Conservation (phyloP, 2,113 vertebrate species). For the Pachyramphus minor region DNA sequence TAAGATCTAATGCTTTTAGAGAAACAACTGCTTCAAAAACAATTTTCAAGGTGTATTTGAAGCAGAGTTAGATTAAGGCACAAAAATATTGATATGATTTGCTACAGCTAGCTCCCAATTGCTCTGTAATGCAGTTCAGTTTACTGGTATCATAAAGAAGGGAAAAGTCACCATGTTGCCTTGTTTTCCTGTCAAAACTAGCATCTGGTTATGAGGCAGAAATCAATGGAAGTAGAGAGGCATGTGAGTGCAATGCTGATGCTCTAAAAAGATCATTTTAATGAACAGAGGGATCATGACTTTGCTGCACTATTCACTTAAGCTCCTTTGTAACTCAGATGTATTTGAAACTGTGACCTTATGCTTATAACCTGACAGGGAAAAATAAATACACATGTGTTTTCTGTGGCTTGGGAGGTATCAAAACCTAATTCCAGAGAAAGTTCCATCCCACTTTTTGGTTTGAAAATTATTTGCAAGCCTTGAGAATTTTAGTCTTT, state of each 20-base stretch:
- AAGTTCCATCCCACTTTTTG: not conserved
- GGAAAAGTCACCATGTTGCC: not conserved
- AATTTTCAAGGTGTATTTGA: constrained; percentile 25
- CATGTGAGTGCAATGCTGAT: not conserved
- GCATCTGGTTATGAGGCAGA: not conserved
- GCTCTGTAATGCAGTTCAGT: not conserved
- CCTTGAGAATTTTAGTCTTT: not conserved
- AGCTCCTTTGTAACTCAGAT: not conserved
- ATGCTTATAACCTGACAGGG: not conserved
- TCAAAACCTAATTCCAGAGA: not conserved
- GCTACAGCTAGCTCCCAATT: not conserved
- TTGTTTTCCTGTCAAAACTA: not conserved
- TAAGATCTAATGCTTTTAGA: constrained; percentile 27
- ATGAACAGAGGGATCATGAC: not conserved
- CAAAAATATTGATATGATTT: not conserved
- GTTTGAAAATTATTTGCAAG: not conserved
- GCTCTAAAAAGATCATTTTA: not conserved
- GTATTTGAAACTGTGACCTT: not conserved
- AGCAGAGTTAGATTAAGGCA: not conserved
- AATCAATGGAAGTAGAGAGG: not conserved
- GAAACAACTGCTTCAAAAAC: constrained; percentile 37
- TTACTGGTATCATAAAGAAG: not conserved
- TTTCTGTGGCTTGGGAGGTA: not conserved
- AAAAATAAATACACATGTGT: not conserved
- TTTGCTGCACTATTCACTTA: not conserved